Conservation (phyloP, 2,113 vertebrate species). For the Zapus hudsonius region DNA sequence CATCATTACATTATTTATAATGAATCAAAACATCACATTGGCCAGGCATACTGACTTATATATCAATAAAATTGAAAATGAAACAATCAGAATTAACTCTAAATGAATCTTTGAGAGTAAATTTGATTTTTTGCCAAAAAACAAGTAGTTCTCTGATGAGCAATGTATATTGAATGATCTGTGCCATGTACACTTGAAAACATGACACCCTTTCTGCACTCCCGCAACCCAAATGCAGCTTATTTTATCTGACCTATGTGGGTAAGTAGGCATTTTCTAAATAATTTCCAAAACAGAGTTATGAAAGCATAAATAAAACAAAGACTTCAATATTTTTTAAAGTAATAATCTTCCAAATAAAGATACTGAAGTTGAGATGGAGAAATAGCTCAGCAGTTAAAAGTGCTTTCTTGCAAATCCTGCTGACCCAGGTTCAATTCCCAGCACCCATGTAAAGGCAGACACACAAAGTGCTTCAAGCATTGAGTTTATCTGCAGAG, state of each 20-base stretch:
- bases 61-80: no score
- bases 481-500: no score
- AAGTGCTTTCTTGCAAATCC: no score
- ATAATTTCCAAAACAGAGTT: neutral
- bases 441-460: no score
- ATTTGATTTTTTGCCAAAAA: conserved; percentile 7
- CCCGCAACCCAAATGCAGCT: neutral
- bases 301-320: neutral
- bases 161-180: neutral
- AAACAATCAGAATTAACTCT: no score
- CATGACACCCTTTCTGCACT: neutral
- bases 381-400: no score
- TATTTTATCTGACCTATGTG: neutral
- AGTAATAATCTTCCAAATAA: neutral
- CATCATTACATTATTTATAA: neutral
- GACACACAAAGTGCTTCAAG: no score
- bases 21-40: no score
- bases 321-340: neutral
- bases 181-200: neutral
- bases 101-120: neutral
- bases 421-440: no score
- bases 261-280: neutral
- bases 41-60: no score
- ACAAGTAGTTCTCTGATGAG: neutral
- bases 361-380: neutral